Base-by-base conservation (phyloP, 2,113 vertebrate species). In the Otolemur garnettii region DNA sequence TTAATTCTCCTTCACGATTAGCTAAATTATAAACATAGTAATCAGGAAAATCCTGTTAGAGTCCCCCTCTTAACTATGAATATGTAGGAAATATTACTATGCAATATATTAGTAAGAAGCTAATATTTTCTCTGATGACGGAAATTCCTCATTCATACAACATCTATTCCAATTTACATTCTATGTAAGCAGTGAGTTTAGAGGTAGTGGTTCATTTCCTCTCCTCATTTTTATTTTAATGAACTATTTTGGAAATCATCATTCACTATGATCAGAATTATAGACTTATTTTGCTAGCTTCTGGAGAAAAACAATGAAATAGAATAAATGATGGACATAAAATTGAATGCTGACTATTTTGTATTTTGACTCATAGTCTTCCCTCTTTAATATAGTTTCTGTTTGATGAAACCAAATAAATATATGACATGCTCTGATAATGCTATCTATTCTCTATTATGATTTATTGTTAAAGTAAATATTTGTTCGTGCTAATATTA, bases 1-100 rank as follows among this genome's bases (percentile, higher is more conserved):
- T 91, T 91, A 89, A 94, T 96, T 97, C 24, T 77, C 53, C 35
- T 84, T 91, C 96, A 83, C 50, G 90, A 79, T 94, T 93, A 93
- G 83, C 64, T 81, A 82, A 96, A 82, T 94, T 94, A 90, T 90
- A 91, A 91, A 74, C 21, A 60, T 71, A 96, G 84, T 72, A 9
- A 93, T 68, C 75, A 87, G 74, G 86, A 86, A 94, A 95, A 85
- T 91, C 57, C 75, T 94, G 59, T 89, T 79, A 91, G 35, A 92
- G 57, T 89, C 30, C 89, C 15, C 69, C 15, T 21, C 9, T 45
- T 77, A 89, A 95, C 87, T 96, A 78, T 68, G 88, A 95, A 60
- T 60, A 93, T 84, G 14, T 26, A 74, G 38, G 45, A 92, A 96
- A 75, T 90, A 62, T 80, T 87, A 38, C 18, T 45, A 78, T 87